phyloP scores from a whole-genome alignment of 2,113 vertebrate species.

The Vanacampus margaritifer region DNA sequence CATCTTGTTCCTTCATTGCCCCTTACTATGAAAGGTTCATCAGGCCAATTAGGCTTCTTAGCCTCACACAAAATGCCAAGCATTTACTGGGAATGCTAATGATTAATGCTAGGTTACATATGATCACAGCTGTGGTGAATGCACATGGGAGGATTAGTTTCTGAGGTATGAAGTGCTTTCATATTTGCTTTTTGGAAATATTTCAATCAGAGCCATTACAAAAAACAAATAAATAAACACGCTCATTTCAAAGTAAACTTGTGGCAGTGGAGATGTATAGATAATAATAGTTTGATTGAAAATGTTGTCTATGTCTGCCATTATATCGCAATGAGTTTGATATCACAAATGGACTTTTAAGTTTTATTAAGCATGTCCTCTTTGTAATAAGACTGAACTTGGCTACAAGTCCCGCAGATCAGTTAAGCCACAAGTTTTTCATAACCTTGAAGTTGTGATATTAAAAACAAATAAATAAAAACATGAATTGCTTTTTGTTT shows the following conservation, averaged over 20 bases:
- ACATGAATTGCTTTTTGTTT: too few species aligned
- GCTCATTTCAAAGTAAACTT: conserved; percentile 5
- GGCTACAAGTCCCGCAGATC: too few species aligned
- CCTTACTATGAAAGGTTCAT: conserved; percentile 55
- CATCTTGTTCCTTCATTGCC: conserved; percentile 42
- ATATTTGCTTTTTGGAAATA: conserved; percentile 33
- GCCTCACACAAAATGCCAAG: conserved; percentile 60
- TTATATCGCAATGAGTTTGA: background rate
- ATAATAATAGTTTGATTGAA: background rate
- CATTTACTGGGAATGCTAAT: conserved; percentile 70
- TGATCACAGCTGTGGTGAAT: conserved; percentile 46
- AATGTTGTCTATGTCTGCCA: background rate
- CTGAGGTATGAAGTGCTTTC: conserved; percentile 21
- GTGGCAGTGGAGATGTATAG: background rate
- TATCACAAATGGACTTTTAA: background rate
- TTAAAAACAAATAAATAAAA: too few species aligned
- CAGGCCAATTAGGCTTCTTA: conserved; percentile 63
- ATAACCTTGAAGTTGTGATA: too few species aligned
- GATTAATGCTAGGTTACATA: conserved; percentile 53
- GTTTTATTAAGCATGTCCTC: background rate
- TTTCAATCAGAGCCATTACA: conserved; percentile 39
- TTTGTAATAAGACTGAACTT: too few species aligned
- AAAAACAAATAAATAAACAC: background rate
- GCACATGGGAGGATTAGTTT: conserved; percentile 34
- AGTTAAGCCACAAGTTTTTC: too few species aligned